Evolutionary conservation across 2,888 invertebrate genomes (phyloP).

Genomic region (Hyles lineata): DNA sequence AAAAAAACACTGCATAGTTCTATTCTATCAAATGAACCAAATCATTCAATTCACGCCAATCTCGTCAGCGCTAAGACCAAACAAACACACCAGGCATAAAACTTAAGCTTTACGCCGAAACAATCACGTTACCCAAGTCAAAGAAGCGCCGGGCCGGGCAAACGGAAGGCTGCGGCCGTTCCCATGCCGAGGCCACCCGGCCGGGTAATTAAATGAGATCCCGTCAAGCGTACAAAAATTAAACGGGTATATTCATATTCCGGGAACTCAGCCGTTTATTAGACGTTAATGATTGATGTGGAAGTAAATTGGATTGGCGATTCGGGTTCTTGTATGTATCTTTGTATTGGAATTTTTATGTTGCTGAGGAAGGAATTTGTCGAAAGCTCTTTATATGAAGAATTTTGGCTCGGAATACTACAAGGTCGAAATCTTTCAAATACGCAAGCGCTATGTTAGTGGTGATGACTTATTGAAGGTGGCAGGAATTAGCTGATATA

Average conservation of each 20-base stretch:
- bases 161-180: constrained; percentile 51
- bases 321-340: background rate
- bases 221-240: constrained; percentile 68
- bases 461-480: background rate
- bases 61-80: too few species aligned
- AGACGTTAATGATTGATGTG: constrained; percentile 17
- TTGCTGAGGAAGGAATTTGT: background rate
- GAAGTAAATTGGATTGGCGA: constrained; percentile 6
- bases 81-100: constrained; percentile 19
- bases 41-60: too few species aligned
- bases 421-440: background rate
- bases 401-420: background rate
- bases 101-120: constrained; percentile 13
- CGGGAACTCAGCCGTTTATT: constrained; percentile 29
- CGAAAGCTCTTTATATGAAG: too few species aligned
- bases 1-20: too few species aligned
- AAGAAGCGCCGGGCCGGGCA: constrained; percentile 47
- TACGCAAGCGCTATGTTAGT: too few species aligned
- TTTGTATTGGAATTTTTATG: background rate
- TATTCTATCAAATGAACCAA: too few species aligned
- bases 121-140: constrained; percentile 48
- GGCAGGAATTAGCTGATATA: too few species aligned
- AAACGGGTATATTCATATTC: constrained; percentile 61
- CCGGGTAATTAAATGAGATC: constrained; percentile 67
- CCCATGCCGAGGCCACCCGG: constrained; percentile 52